Base-by-base conservation (phyloP, 2,888 invertebrate genomes). In the Pomacea canaliculata region DNA sequence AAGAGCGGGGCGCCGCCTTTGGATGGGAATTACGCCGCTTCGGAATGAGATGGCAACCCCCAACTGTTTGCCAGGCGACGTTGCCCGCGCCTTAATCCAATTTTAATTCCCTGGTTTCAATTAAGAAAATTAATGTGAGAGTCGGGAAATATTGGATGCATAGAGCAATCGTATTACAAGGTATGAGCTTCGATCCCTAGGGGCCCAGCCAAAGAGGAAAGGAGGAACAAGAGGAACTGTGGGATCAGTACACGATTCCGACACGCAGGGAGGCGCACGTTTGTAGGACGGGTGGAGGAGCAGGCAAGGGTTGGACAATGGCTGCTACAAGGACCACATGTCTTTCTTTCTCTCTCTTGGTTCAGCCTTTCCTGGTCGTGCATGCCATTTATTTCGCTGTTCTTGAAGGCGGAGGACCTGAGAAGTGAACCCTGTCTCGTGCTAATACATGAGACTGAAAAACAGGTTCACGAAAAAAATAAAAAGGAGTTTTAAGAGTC, bases 111-210 rank as follows among this genome's bases (percentile, higher is more conserved):
- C 77, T 70, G 65, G 73, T 65, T 76, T 76, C 77, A 76, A 77
- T 77, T 76, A 79, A 79, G 70, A 76, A 71, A 79, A 79, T 79
- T 79, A 79, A 76, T 79, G 73, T 67, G 72, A 71, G 76, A 76
- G 62, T 65, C 62, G 70, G 51, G 73, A 77, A 76, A 77, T 77
- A 79, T 72, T 76, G 79, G 76, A 73, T 73, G 51, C 68, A 37
- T 27, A 49, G 65, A 48, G 60, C 72, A 77, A 77, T 79, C 77
- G 63, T 65, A 69, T 79, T 77, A 76, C 70, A 77, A 77, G 76
- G 70, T 72, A 79, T 77, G 75, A 72, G 72, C 66, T 16, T 59
- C 51, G 59, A 71, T 68, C 71, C 71, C 59, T 56, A 27, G 66
- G 70, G 37, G 70, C 23, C 46, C 37, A 56, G 23, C 19, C 19